phyloP scores from a whole-genome alignment of 2,797 vertebrate genomes.

The Caiman crocodilus region DNA sequence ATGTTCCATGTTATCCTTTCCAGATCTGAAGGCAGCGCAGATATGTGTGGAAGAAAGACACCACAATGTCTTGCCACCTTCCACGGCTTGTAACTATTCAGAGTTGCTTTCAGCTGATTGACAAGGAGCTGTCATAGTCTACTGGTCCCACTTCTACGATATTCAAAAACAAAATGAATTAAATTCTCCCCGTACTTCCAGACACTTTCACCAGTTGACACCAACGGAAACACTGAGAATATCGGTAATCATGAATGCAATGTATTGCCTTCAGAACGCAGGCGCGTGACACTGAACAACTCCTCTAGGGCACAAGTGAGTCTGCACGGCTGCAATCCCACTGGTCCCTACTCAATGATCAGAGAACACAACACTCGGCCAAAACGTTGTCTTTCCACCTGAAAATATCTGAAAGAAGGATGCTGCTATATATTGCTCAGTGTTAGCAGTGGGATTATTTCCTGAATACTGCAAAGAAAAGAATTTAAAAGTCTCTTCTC shows the following conservation, averaged over 20 bases:
- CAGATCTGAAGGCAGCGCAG: not conserved
- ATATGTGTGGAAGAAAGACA: not conserved
- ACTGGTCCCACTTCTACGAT: not conserved
- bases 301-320: not conserved
- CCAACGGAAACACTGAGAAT: not conserved
- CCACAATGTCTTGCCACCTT: not conserved
- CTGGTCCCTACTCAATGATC: not conserved
- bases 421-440: not conserved
- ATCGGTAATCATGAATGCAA: not conserved
- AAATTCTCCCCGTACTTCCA: not conserved
- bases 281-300: not conserved
- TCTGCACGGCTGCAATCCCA: not conserved
- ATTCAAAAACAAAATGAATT: not conserved
- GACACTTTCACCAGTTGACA: not conserved
- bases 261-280: not conserved
- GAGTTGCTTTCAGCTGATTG: not conserved
- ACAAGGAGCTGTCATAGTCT: not conserved
- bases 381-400: rapidly evolving
- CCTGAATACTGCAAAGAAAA: not conserved
- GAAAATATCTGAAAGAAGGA: not conserved
- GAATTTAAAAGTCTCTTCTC: not conserved
- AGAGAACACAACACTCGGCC: rapidly evolving
- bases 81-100: slow-evolving; percentile 1
- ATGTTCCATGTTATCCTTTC: not conserved
- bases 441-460: not conserved